Conservation (phyloP, 2,113 vertebrate genomes). For the Vanacampus margaritifer region DNA sequence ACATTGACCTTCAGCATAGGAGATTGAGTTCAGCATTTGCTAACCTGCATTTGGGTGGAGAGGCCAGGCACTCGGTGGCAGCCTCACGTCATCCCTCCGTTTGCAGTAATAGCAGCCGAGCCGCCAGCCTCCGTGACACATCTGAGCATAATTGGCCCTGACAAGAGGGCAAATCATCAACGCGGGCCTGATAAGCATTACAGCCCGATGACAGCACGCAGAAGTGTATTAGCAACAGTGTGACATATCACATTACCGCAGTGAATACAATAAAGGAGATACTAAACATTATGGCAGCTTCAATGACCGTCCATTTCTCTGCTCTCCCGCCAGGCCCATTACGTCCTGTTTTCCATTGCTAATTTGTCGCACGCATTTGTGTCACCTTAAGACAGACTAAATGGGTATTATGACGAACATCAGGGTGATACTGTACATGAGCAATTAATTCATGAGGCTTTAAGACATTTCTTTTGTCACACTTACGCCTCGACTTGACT, state of each 20-base stretch:
- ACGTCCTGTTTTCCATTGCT: constrained; percentile 86
- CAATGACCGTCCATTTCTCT: constrained; percentile 87
- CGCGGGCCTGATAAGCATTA: constrained; percentile 96
- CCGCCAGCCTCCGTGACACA: constrained; percentile 81
- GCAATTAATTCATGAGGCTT: constrained; percentile 28
- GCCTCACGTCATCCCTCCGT: constrained; percentile 52
- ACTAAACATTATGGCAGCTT: constrained; percentile 88
- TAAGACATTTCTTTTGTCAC: constrained; percentile 17
- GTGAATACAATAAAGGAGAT: constrained; percentile 97
- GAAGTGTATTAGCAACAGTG: constrained; percentile 86
- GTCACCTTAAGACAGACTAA: constrained; percentile 66
- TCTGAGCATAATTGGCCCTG: constrained; percentile 94
- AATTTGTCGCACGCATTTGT: constrained; percentile 82
- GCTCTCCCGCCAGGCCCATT: constrained; percentile 81
- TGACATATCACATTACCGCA: constrained; percentile 98
- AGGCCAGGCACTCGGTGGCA: constrained; percentile 29
- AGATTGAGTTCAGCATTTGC: constrained; percentile 46
- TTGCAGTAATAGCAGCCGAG: constrained; percentile 64
- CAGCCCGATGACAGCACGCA: constrained; percentile 97
- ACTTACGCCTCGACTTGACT: constrained; percentile 4
- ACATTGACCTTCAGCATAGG: constrained; percentile 30
- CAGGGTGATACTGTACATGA: constrained; percentile 22
- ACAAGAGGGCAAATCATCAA: constrained; percentile 97
- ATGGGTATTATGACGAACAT: constrained; percentile 29
- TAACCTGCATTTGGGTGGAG: constrained; percentile 37